Evolutionary conservation across 2,888 invertebrate genomes (phyloP), one percentile per base, ranked within the genome.

Genomic region (Zygaena filipendulae): DNA sequence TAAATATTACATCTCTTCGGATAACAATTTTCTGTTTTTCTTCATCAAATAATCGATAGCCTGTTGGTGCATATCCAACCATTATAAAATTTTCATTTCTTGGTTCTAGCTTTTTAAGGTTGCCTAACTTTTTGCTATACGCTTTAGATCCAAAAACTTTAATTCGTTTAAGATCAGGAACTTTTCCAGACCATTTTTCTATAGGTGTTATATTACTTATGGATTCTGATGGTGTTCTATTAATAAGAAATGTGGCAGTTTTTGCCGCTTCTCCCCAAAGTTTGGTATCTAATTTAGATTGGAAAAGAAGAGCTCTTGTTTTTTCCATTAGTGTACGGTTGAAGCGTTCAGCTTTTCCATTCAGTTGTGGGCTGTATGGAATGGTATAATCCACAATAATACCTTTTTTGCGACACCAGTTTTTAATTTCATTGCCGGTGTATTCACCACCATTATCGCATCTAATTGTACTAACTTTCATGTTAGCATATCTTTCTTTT

Each of bases 211-310:
- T 16, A 7, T 6, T 7, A 6, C 7, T 7, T 6, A 16, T 16
- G 4, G 16, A 16, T 16, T 16, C 16, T 30, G 26, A 13, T 18
- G 32, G 28, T 24, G 6, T 21, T 27, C 33, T 21, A 29, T 40
- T 35, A n/a, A 35, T 23, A 13, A 36, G 18, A 12, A 36, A 38
- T 21, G 32, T 32, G 11, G 39, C 37, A 19, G 33, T 21, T 8
- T 21, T n/a, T 13, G 33, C 33, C 13, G 39, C 37, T 29, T 40
- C 34, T 7, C 36, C 32, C 39, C 39, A 39, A 11, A 39, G 13
- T 9, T 37, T 13, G 21, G 22, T 21, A 10, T 25, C 21, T 6
- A 35, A 18, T 7, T 35, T 33, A 12, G 39, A 29, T 13, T 39
- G 29, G 23, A 14, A 14, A 10, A 39, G 9, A 7, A 40, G 9